Conservation (phyloP, 2,888 invertebrate species). For the Drosophila eohydei region DNA sequence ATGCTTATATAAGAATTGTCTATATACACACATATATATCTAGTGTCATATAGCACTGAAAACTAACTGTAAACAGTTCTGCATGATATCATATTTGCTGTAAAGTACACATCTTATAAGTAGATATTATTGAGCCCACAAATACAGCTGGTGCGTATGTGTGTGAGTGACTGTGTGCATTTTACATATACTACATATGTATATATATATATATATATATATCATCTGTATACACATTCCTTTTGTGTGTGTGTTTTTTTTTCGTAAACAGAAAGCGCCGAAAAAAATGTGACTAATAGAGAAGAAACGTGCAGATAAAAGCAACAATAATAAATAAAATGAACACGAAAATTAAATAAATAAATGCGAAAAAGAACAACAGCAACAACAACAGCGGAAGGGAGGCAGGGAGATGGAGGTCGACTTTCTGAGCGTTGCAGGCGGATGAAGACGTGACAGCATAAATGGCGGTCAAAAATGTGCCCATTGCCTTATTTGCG, state of each 20-base stretch:
- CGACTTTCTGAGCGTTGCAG: conserved; percentile 6
- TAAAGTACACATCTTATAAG: conserved; percentile 26
- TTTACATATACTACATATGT: conserved; percentile 9
- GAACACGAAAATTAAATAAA: conserved; percentile 59
- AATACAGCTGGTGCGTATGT: background rate
- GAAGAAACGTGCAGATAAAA: conserved; percentile 53
- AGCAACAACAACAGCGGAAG: conserved; percentile 6
- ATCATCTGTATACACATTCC: conserved; percentile 26
- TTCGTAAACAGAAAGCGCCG: conserved; percentile 42
- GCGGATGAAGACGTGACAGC: conserved; percentile 49
- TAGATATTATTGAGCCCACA: conserved; percentile 10
- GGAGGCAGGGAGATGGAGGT: background rate
- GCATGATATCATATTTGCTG: conserved; percentile 26
- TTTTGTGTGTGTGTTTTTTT: conserved; percentile 12
- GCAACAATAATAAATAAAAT: conserved; percentile 36
- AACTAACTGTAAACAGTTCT: background rate
- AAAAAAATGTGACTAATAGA: conserved; percentile 54
- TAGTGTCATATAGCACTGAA: conserved; percentile 7
- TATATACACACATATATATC: background rate
- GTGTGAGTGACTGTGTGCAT: conserved; percentile 5
- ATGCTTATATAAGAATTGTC: no score
- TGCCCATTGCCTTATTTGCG: conserved; percentile 50
- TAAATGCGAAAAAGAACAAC: conserved; percentile 41
- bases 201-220: background rate
- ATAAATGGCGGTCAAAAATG: conserved; percentile 56